Evolutionary conservation across 2,113 vertebrate species (phyloP).

Genomic region (Colossoma macropomum): DNA sequence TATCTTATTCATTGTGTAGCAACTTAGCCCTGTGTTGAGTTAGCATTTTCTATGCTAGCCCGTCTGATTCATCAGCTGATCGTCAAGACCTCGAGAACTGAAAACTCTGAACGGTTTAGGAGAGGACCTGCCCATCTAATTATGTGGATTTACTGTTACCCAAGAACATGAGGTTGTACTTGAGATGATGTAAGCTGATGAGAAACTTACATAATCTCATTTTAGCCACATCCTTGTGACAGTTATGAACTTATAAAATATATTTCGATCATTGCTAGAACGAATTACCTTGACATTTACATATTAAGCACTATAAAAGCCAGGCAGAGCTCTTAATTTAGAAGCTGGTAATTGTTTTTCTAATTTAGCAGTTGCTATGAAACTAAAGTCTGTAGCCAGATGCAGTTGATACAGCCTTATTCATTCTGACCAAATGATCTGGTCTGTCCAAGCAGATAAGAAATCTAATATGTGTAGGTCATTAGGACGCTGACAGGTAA

Average conservation of each 20-base stretch:
- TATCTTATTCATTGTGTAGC: not conserved
- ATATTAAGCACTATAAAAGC: not conserved
- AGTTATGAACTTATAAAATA: not conserved
- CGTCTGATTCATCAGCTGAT: not conserved
- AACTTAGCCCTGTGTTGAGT: not conserved
- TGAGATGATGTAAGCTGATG: not conserved
- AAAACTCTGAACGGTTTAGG: not conserved
- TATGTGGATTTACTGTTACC: not conserved
- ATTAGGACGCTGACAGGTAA: not conserved
- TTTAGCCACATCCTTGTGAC: not conserved
- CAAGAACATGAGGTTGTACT: not conserved
- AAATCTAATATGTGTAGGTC: not conserved
- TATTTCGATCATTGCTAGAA: not conserved
- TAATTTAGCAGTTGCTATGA: slow-evolving; percentile 33
- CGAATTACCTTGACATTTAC: not conserved
- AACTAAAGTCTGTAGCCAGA: slow-evolving; percentile 20
- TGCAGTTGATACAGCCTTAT: not conserved
- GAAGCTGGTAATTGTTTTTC: slow-evolving; percentile 4
- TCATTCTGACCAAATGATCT: not conserved
- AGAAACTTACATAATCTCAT: not conserved
- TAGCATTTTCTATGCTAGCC: not conserved
- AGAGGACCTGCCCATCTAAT: not conserved
- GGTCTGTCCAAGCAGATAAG: not conserved
- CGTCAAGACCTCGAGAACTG: not conserved
- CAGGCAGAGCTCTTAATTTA: not conserved